Evolutionary conservation across 2,113 vertebrate genomes (phyloP).

Genomic region (Cololabis saira): DNA sequence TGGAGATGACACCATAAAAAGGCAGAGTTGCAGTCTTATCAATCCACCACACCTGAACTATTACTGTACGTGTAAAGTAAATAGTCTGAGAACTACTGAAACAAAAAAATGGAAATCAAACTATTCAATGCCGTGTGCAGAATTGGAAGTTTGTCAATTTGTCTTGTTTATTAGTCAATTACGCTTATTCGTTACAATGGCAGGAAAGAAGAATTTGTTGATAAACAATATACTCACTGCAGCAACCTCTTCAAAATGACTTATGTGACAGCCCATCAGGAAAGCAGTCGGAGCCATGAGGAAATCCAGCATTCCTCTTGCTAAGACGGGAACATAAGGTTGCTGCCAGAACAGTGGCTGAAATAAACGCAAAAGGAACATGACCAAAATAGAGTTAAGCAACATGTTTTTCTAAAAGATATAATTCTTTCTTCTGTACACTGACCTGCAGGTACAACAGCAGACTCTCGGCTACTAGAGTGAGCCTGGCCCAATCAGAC

Average conservation of each 20-base stretch:
- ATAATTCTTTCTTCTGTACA: not conserved
- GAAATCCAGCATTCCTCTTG: slow-evolving; percentile 94
- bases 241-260: slow-evolving; percentile 89
- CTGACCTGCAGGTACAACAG: slow-evolving; percentile 85
- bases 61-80: too few relatives aligned
- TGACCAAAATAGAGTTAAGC: not conserved
- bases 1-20: too few relatives aligned
- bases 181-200: too few relatives aligned
- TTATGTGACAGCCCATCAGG: slow-evolving; percentile 96
- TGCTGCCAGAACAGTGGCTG: slow-evolving; percentile 94
- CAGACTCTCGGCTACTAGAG: slow-evolving; percentile 89
- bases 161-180: too few relatives aligned
- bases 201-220: not conserved
- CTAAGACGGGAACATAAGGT: slow-evolving; percentile 92
- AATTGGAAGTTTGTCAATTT: too few relatives aligned
- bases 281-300: slow-evolving; percentile 97
- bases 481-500: slow-evolving; percentile 90
- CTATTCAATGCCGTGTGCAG: too few relatives aligned
- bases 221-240: slow-evolving; percentile 73
- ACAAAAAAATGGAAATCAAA: too few relatives aligned
- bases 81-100: too few relatives aligned
- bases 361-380: not conserved
- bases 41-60: too few relatives aligned
- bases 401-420: not conserved
- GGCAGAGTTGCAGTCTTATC: too few relatives aligned